Conservation (phyloP, 2,888 invertebrate species). For the Catocala nupta region DNA sequence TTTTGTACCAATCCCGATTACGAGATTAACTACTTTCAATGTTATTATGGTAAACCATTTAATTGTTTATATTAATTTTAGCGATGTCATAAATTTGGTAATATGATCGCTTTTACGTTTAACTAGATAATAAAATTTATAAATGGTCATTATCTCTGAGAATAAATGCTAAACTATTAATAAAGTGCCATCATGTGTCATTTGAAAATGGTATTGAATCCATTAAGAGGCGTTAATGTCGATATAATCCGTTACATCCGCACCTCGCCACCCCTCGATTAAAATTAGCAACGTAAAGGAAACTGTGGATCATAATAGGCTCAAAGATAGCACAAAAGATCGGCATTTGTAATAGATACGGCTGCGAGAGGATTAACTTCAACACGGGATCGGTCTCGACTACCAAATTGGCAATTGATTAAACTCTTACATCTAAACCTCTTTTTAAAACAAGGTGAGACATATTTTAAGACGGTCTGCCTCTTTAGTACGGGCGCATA, state of each 20-base stretch:
- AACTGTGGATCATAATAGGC: conserved; percentile 69
- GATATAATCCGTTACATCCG: conserved; percentile 77
- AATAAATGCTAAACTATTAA: conserved; percentile 25
- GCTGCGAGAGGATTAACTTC: conserved; percentile 44
- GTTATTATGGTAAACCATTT: conserved; percentile 16
- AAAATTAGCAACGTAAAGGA: conserved; percentile 76
- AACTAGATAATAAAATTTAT: conserved; percentile 29
- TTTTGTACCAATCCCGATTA: conserved; percentile 5
- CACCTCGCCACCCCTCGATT: conserved; percentile 65
- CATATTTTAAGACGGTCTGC: no score
- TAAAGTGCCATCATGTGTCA: conserved; percentile 41
- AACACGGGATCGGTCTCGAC: conserved; percentile 28
- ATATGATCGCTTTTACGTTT: conserved; percentile 20
- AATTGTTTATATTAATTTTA: conserved; percentile 11
- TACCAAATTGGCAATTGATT: conserved; percentile 28
- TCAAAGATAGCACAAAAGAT: conserved; percentile 55
- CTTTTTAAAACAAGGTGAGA: not conserved
- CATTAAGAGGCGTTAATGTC: conserved; percentile 70
- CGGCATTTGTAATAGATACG: conserved; percentile 52
- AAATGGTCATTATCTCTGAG: conserved; percentile 18
- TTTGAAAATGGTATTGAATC: conserved; percentile 59
- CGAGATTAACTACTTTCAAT: conserved; percentile 1
- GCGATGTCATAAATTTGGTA: conserved; percentile 16
- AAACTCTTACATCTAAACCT: conserved; percentile 14
- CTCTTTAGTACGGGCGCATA: no score